These are phyloP conservation scores for Strix occidentalis DNA, from an alignment of 2,797 vertebrate species.

Conservation along the genomic window DNA sequence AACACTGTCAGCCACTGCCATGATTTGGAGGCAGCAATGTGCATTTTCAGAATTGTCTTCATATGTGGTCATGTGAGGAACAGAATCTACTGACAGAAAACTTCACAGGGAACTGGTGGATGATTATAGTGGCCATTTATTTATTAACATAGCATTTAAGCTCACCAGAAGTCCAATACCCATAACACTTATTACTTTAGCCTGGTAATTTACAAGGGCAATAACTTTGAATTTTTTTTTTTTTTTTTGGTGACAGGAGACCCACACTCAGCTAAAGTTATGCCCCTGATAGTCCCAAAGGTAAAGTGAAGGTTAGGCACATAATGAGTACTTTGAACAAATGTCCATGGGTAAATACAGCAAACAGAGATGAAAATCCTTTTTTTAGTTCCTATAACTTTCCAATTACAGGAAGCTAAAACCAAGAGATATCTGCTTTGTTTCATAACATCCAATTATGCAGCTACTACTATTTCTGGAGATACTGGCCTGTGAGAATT, in stretches of 20 bases:
- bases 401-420: not conserved
- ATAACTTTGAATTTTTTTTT: not conserved
- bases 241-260: not conserved
- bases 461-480: conserved; percentile 18
- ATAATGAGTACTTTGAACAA: not conserved
- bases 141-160: not conserved
- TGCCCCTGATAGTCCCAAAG: not conserved
- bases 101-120: not conserved
- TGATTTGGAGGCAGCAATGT: not conserved
- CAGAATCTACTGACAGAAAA: not conserved
- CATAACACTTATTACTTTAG: not conserved
- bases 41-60: not conserved
- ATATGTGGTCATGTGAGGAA: not conserved
- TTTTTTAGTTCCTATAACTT: not conserved
- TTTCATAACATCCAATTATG: conserved; percentile 19
- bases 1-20: not conserved
- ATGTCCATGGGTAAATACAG: not conserved
- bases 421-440: not conserved
- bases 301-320: not conserved
- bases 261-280: not conserved
- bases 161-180: not conserved
- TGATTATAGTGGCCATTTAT: not conserved
- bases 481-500: conserved; percentile 12
- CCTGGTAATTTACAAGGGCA: not conserved
- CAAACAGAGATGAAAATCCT: not conserved